Evolutionary conservation across 2,888 invertebrate species (phyloP).

Genomic region (Drosophila dives): DNA sequence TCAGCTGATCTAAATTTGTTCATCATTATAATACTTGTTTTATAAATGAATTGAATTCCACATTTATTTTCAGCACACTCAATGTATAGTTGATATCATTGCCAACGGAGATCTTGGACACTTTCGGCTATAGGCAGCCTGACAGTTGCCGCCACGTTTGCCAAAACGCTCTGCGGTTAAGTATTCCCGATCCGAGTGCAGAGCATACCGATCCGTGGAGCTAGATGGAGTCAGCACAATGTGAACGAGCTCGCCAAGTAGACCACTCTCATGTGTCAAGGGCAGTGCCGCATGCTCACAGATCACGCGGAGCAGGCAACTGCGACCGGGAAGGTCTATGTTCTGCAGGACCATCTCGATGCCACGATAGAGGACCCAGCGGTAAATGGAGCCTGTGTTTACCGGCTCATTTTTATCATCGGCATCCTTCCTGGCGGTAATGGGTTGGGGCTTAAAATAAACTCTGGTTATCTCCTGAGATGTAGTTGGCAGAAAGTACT

Average conservation of each 20-base stretch:
- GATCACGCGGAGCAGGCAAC: constrained; percentile 90
- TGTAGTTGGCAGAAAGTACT: constrained; percentile 81
- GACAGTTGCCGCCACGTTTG: constrained; percentile 81
- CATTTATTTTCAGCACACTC: constrained; percentile 8
- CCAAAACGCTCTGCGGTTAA: constrained; percentile 89
- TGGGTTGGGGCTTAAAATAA: constrained; percentile 76
- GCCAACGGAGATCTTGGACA: constrained; percentile 78
- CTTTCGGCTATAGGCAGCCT: constrained; percentile 57
- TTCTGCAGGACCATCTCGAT: constrained; percentile 84
- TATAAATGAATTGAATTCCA: neutral
- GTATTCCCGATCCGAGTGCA: constrained; percentile 89
- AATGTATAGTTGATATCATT: constrained; percentile 66
- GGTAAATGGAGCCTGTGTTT: constrained; percentile 65
- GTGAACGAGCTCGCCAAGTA: constrained; percentile 91
- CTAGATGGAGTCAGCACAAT: constrained; percentile 91
- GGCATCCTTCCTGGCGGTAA: constrained; percentile 53
- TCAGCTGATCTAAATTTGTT: neutral
- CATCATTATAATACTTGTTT: neutral
- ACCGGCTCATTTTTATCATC: neutral
- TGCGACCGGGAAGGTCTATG: constrained; percentile 88
- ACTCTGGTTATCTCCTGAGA: constrained; percentile 74
- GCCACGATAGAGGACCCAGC: constrained; percentile 81
- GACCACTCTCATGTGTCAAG: constrained; percentile 89
- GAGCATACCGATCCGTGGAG: constrained; percentile 87
- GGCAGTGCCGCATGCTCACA: constrained; percentile 91